Conservation (phyloP, 2,113 vertebrate species). For the Leptobrachium ailaonicum region DNA sequence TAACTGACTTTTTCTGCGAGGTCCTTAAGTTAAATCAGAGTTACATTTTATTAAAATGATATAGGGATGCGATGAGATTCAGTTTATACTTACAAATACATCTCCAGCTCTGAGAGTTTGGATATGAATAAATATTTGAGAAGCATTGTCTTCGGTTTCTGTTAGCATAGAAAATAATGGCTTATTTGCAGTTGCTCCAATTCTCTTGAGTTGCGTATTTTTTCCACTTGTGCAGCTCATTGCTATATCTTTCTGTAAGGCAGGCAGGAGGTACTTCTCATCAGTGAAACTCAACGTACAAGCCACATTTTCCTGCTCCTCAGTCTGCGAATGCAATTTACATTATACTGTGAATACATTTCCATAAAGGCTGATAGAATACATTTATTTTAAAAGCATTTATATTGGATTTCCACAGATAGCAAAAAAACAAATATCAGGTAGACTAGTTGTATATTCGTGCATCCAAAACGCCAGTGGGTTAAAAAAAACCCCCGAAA, state of each 20-base stretch:
- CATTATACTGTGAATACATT: neutral
- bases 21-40: too few species aligned
- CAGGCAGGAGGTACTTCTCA: conserved; percentile 15
- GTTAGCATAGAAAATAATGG: neutral
- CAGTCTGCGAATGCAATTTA: neutral
- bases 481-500: too few species aligned
- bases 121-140: neutral
- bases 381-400: too few species aligned
- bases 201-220: neutral
- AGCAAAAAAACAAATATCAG: too few species aligned
- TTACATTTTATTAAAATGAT: neutral
- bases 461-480: too few species aligned
- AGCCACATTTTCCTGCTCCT: neutral
- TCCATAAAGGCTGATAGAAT: too few species aligned
- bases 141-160: accelerated
- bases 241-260: neutral
- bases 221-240: neutral
- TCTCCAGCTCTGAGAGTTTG: conserved; percentile 26
- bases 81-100: conserved; percentile 50
- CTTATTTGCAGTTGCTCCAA: neutral
- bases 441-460: too few species aligned
- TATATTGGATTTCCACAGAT: too few species aligned
- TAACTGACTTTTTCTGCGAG: too few species aligned
- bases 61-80: neutral
- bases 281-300: neutral